Percentiles rank a stretch among this genome's conserved stretches.
Conservation (phyloP, 37 sponge, comb jelly and placozoan genomes). For the Theonella swinhoei region DNA sequence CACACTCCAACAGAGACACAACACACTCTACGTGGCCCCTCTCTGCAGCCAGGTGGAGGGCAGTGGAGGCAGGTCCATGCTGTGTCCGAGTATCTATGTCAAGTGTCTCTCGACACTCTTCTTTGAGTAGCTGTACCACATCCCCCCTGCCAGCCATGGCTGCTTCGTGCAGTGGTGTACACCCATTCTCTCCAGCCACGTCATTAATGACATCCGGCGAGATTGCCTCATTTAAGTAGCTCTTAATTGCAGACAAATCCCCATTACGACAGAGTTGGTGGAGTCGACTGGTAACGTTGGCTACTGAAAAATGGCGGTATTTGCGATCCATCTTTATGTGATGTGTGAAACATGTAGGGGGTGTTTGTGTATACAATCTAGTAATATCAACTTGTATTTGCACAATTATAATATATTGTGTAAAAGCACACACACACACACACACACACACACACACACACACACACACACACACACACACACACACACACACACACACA, state of each 20-base stretch:
- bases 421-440: no score
- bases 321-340: no score
- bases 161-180: slow-evolving; percentile 66
- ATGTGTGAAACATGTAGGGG: no score
- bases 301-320: slow-evolving; percentile 23
- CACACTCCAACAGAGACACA: slow-evolving; percentile 48
- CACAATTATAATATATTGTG: no score
- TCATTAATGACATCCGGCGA: slow-evolving; percentile 21
- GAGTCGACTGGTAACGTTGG: slow-evolving; percentile 36
- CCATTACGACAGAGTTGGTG: slow-evolving; percentile 56
- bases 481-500: no score
- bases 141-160: slow-evolving; percentile 49
- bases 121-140: slow-evolving; percentile 29
- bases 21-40: slow-evolving; percentile 54
- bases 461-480: no score
- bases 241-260: slow-evolving; percentile 51
- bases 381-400: no score
- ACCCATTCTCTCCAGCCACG: slow-evolving; percentile 36
- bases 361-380: no score
- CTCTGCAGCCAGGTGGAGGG: slow-evolving; percentile 69
- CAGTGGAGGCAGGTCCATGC: slow-evolving; percentile 47
- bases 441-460: no score
- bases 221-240: slow-evolving; percentile 52
- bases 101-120: slow-evolving; percentile 32
- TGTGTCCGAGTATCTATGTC: slow-evolving; percentile 46